Evolutionary conservation across 1,140 invertebrate species (phyloP).

Genomic region (Rhyacophila brunnea): DNA sequence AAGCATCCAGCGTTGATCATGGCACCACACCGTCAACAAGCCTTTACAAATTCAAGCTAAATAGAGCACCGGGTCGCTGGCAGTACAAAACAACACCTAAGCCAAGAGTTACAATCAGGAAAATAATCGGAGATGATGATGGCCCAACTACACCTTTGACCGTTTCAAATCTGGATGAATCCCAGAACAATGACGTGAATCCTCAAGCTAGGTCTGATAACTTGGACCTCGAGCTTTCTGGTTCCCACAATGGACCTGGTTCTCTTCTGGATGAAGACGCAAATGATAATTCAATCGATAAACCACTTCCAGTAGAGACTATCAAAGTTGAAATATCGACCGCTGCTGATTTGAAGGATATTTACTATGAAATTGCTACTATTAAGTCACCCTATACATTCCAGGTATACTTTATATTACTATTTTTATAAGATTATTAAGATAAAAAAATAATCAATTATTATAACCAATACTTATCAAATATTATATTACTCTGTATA

Average conservation of each 20-base stretch:
- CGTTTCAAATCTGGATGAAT: slow-evolving; percentile 45
- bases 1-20: slow-evolving; percentile 56
- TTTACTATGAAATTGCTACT: slow-evolving; percentile 85
- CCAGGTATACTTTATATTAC: slow-evolving; percentile 65
- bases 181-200: slow-evolving; percentile 46
- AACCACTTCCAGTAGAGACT: slow-evolving; percentile 69
- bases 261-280: slow-evolving; percentile 60
- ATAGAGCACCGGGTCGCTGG: slow-evolving; percentile 77
- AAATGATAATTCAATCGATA: slow-evolving; percentile 61
- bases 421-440: no score
- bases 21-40: slow-evolving; percentile 53
- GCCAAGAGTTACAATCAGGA: slow-evolving; percentile 78
- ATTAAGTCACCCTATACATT: slow-evolving; percentile 87
- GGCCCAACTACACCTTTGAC: slow-evolving; percentile 47
- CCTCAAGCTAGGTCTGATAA: slow-evolving; percentile 53
- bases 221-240: slow-evolving; percentile 66
- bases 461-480: no score
- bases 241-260: slow-evolving; percentile 61
- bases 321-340: slow-evolving; percentile 84
- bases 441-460: no score
- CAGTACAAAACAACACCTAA: slow-evolving; percentile 86
- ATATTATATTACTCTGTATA: no score
- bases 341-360: slow-evolving; percentile 76
- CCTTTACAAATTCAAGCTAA: slow-evolving; percentile 73
- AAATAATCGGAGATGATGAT: slow-evolving; percentile 61